Base-by-base conservation (phyloP, 2,888 invertebrate species). In the Eumacrocentrus americanus region DNA sequence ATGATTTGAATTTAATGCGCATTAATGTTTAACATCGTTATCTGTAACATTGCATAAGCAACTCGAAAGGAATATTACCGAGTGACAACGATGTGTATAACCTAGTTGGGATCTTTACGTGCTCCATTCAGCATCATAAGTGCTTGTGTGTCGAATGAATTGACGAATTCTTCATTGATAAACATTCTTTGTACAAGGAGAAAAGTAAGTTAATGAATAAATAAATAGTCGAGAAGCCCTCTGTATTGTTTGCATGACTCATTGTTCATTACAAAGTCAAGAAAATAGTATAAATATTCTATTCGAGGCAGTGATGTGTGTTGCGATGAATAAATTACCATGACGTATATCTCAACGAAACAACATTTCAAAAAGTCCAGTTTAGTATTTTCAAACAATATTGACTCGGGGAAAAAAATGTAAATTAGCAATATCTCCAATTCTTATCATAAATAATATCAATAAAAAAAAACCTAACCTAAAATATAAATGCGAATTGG, bases 11-110 rank as follows among this genome's bases (percentile, higher is more conserved):
- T 40, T 14, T 40, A 5, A 40, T 40, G 18, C 12, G 38, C 3
- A 40, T 14, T 16, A 5, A 14, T 16, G 42, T 42, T 42, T 20
- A 9, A 18, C 22, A 11, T 2, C 12, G 11, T 46, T 46, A 46
- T 46, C 25, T 22, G 22, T 22, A 23, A 6, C 6, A 25, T 46
- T 46, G 23, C 6, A 1, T 11, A 23, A 46, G n/a, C n/a, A 23
- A 46, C 2, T 6, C 14, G 2, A 25, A 11, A 46, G 11, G 12
- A n/a, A 12, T 46, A 46, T 12, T 22, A n/a, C n/a, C 20, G 20
- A 25, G 11, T 54, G 34, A 34, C 9, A 44, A 44, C 40, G 11
- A 54, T 54, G 20, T 20, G 16, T 53, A 34, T 54, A 54, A 54
- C 54, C 44, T 54, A 54, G 22, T 44, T 53, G 18, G 18, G 14